These are phyloP conservation scores for Papilio glaucus DNA, from an alignment of 1,140 invertebrate species.

Conservation along the genomic window DNA sequence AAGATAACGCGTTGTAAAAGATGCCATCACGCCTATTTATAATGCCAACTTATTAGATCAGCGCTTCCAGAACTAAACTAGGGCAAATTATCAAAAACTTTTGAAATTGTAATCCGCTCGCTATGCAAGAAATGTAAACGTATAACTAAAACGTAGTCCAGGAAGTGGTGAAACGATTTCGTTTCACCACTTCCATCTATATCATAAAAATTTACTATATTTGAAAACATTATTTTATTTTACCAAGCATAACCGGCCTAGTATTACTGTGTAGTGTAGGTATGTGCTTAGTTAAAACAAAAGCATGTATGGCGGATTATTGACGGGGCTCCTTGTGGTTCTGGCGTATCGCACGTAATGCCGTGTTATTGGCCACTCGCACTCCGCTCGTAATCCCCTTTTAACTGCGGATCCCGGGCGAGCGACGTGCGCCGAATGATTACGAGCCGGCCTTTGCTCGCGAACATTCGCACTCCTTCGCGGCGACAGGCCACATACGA, in stretches of 20 bases:
- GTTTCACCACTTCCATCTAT: no score
- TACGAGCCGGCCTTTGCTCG: conserved; percentile 55
- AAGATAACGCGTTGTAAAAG: no score
- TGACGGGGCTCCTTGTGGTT: conserved; percentile 54
- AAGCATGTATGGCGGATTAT: conserved; percentile 65
- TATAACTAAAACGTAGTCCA: no score
- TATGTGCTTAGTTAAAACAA: conserved; percentile 45
- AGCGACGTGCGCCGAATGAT: conserved; percentile 67
- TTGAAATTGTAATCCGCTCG: no score
- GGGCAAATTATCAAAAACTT: no score
- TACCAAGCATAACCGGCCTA: background rate
- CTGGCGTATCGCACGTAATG: conserved; percentile 62
- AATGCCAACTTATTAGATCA: no score
- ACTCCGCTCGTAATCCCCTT: conserved; percentile 77
- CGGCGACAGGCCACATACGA: conserved; percentile 40
- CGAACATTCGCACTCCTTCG: conserved; percentile 70
- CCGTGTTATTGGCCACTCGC: conserved; percentile 73
- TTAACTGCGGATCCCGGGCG: conserved; percentile 67
- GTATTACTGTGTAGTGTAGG: conserved; percentile 6
- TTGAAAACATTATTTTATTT: background rate
- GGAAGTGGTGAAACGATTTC: no score
- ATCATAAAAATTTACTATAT: background rate
- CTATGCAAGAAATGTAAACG: no score
- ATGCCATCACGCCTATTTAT: no score
- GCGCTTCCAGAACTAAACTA: no score